Base-by-base conservation (phyloP, 2,113 vertebrate species). In the Bujurquina vittata region DNA sequence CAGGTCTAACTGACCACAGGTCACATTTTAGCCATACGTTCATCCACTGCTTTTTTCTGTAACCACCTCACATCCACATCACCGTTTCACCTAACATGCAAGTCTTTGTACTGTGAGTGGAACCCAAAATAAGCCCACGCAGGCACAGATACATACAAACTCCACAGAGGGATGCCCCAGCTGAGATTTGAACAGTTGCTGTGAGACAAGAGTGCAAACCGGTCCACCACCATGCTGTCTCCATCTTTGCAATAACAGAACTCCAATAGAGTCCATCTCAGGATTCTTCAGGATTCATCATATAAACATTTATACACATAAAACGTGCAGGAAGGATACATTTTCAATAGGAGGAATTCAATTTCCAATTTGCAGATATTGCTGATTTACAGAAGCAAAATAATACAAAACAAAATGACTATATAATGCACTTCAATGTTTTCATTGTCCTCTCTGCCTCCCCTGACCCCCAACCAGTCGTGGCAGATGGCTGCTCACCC, bases 161-260 rank as follows among this genome's bases (percentile, higher is more conserved):
- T 6, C 23, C 0, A 0, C 1, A 17, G 8, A 46, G 22, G 3
- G 4, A 46, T 14, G 8, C 40, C 22, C 37, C 63, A 18, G 37
- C 26, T 46, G 63, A 22, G 14, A 46, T 67, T 67, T 46, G 23
- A 67, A 67, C 22, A 14, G 43, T 46, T 40, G 43, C 37, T 43
- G 15, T 43, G 37, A 46, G 22, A 14, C 37, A 46, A 26, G n/a
- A 43, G 62, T 67, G 22, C 37, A 46, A 67, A 67, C 17, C 14
- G 26, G 22, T 26, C 22, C 37, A 46, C 40, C 20, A 61, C 31
- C 29, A 20, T 61, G 29, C 33, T 35, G 59, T 10, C 59, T 11
- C 43, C 65, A 20, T 49, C 65, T 69, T 69, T 69, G 9, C 65
- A 49, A 5, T 69, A 49, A 49, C 23, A 29, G 40, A 49, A 69